phyloP scores from a whole-genome alignment of 2,113 vertebrate genomes.

The Platysteira castanea region DNA sequence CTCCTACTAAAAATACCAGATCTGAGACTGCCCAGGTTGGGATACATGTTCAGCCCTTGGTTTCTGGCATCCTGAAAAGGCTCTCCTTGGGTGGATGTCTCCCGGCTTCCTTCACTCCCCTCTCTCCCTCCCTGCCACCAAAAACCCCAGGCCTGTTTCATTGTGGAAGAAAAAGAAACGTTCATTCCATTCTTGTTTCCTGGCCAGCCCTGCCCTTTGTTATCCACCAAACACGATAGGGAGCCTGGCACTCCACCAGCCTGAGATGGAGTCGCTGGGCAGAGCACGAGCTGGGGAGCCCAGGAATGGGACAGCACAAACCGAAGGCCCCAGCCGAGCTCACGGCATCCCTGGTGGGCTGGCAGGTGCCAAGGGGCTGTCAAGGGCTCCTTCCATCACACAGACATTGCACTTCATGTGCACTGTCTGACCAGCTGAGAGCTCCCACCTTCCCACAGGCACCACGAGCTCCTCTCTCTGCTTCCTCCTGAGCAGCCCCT shows the following conservation, averaged over 20 bases:
- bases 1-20: not conserved
- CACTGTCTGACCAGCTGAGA: no score
- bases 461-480: accelerated
- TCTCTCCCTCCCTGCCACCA: not conserved
- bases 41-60: not conserved
- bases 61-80: not conserved
- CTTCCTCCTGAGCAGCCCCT: not conserved
- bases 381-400: not conserved
- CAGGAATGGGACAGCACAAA: not conserved
- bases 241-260: not conserved
- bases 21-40: not conserved
- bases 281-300: not conserved
- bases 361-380: not conserved
- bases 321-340: not conserved
- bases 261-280: not conserved
- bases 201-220: slow-evolving; percentile 19
- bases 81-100: not conserved
- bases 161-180: not conserved
- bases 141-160: not conserved
- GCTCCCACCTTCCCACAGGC: not conserved
- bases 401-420: not conserved
- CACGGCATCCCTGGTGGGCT: not conserved
- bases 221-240: not conserved
- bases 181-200: not conserved
- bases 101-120: not conserved